Evolutionary conservation across 2,113 vertebrate genomes (phyloP).

Genomic region (Bufo gargarizans): DNA sequence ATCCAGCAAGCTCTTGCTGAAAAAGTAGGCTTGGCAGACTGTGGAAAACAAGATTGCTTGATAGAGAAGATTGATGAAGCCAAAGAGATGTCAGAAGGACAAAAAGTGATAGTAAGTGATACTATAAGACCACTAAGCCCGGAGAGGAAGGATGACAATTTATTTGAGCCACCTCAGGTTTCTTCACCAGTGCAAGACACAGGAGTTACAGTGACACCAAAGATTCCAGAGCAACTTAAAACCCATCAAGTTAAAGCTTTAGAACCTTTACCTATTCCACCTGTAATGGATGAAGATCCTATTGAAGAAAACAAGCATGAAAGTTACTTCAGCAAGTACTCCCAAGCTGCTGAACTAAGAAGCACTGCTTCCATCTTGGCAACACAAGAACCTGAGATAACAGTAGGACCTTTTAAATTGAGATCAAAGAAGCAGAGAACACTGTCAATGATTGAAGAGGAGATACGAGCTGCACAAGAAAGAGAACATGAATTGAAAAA

Average conservation of each 20-base stretch:
- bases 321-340: constrained; percentile 97
- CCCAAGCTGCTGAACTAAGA: constrained; percentile 90
- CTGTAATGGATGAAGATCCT: constrained; percentile 74
- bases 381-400: constrained; percentile 81
- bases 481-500: constrained; percentile 95
- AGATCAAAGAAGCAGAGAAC: constrained; percentile 94
- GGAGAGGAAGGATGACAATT: constrained; percentile 63
- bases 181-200: constrained; percentile 78
- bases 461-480: constrained; percentile 95
- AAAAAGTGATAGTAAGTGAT: constrained; percentile 51
- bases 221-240: constrained; percentile 68
- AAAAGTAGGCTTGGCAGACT: constrained; percentile 68
- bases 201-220: constrained; percentile 72
- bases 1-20: constrained; percentile 91
- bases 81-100: constrained; percentile 60
- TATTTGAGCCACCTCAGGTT: constrained; percentile 77
- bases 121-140: constrained; percentile 48
- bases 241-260: constrained; percentile 70
- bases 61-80: constrained; percentile 55
- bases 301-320: constrained; percentile 80
- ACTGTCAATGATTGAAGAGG: constrained; percentile 97
- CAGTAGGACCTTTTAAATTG: constrained; percentile 89
- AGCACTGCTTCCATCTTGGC: constrained; percentile 86
- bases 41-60: not conserved
- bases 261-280: constrained; percentile 58